Evolutionary conservation across 2,797 vertebrate species (phyloP), one percentile per base, ranked within the genome.

Genomic region (Arvicola amphibius): DNA sequence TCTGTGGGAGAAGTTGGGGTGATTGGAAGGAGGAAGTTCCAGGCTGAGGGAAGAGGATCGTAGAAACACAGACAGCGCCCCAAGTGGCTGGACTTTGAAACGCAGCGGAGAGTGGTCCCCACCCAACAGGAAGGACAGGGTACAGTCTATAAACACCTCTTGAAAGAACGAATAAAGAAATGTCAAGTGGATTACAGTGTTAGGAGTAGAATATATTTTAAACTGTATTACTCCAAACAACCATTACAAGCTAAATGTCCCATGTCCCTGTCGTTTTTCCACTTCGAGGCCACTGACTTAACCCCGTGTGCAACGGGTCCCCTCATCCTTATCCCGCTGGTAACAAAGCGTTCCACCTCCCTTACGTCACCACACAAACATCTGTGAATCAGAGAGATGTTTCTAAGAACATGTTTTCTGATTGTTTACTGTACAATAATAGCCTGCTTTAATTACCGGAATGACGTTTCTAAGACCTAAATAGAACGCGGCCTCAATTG

Each of bases 321-420:
- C 23, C 77, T n/a, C 29, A 95, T 86, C 77, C 51, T 63, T 90
- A 86, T 97, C 65, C 53, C 59, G 90, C 43, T 37, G 89, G 73
- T n/a, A 94, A 69, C 96, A 76, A 86, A 61, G 87, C 95, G 69
- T 96, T 97, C 96, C 92, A 77, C 48, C 83, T 65, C 71, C 3
- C 69, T 97, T 97, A 98, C 78, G 34, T 95, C 97, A 97, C 56
- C 80, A 59, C 40, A 77, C 96, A 96, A 91, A 88, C 88, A 97
- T 94, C 78, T 88, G 88, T 97, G 97, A 98, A 97, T 97, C 97
- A 98, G 69, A 65, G 94, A 67, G 95, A 93, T 92, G 97, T 97
- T 98, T 97, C 97, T 97, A 97, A 96, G 96, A 98, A 98, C 56
- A 1, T 96, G 95, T 96, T 97, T 98, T 95, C 94, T 63, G 23